Evolutionary conservation across 1,140 invertebrate species (phyloP).

Genomic region (Drusus annulatus): DNA sequence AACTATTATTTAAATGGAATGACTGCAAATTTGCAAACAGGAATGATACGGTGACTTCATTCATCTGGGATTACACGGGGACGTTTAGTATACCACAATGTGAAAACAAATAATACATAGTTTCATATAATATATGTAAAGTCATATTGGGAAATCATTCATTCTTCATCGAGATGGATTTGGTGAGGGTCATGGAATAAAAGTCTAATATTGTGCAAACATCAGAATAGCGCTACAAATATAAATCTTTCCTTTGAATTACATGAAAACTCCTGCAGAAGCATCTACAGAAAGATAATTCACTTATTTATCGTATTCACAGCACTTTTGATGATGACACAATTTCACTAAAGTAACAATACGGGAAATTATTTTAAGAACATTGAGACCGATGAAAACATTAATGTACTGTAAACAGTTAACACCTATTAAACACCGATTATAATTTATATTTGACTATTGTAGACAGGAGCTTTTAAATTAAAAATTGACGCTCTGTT

Average conservation of each 20-base stretch:
- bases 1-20: too few species aligned
- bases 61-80: background rate
- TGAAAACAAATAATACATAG: too few species aligned
- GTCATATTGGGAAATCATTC: background rate
- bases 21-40: too few species aligned
- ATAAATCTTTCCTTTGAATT: background rate
- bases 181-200: background rate
- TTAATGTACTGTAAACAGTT: constrained; percentile 9
- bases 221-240: constrained; percentile 10
- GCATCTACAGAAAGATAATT: background rate
- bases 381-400: constrained; percentile 12
- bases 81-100: background rate
- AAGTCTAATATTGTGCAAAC: background rate
- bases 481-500: too few species aligned
- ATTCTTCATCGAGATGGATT: background rate
- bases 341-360: constrained; percentile 30
- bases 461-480: too few species aligned
- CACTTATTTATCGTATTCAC: constrained; percentile 26
- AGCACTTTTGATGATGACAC: constrained; percentile 36
- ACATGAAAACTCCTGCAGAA: background rate
- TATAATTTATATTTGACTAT: too few species aligned
- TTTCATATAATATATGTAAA: background rate
- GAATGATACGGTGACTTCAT: constrained; percentile 1
- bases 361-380: background rate
- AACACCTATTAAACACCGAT: background rate